A percentile compares a stretch with the other conserved stretches of the same genome.
These are phyloP conservation scores for Drosophila demipolita DNA, from an alignment of 2,888 invertebrate genomes.

Conservation along the genomic window DNA sequence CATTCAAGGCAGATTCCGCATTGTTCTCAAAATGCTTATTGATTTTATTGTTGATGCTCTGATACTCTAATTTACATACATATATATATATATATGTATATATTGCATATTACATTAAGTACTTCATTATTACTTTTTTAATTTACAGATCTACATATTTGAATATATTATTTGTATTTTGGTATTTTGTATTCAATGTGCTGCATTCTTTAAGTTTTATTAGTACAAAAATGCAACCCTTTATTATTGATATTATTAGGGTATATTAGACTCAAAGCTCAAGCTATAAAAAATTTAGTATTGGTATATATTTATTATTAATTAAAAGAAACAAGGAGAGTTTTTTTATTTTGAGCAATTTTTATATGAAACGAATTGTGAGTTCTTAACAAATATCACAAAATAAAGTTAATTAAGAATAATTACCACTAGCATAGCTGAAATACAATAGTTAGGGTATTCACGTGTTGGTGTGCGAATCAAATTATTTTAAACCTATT, in stretches of 20 bases:
- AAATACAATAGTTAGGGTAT: constrained; percentile 19
- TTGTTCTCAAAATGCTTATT: neutral
- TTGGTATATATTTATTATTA: neutral
- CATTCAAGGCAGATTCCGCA: neutral
- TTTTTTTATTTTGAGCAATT: too few relatives aligned
- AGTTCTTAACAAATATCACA: neutral
- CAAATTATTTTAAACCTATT: neutral
- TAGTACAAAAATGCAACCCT: neutral
- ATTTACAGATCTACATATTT: neutral
- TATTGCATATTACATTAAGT: neutral
- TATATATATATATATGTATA: neutral
- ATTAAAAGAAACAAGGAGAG: neutral
- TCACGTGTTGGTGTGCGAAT: neutral
- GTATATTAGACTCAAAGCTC: neutral
- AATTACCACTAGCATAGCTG: neutral
- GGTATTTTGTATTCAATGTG: neutral
- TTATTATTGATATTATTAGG: neutral
- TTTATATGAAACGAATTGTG: neutral
- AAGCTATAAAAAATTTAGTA: neutral
- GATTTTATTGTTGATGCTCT: neutral
- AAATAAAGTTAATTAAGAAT: neutral
- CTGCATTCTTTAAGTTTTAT: neutral
- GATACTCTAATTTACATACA: neutral
- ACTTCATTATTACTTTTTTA: neutral
- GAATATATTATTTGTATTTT: neutral